A percentile compares a stretch with the other conserved stretches of the same genome.
Evolutionary conservation across 2,888 invertebrate genomes (phyloP).

Genomic region (Dasypolia templi): DNA sequence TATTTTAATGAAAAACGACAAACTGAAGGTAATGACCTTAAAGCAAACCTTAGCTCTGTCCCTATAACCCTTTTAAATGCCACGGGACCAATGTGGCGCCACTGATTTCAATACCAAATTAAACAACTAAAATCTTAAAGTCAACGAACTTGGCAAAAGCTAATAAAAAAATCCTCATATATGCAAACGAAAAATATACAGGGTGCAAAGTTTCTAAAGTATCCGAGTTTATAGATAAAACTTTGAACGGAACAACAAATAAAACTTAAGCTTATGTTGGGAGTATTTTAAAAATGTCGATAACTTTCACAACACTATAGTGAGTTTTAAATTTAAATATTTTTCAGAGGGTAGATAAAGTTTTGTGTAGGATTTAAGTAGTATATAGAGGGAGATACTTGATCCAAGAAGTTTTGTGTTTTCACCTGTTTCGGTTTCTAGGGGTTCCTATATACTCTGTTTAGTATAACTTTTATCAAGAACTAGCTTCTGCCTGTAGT

Average conservation of each 20-base stretch:
- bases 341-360: constrained; percentile 48
- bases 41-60: no score
- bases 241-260: constrained; percentile 63
- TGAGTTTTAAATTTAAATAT: constrained; percentile 60
- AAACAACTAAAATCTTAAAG: constrained; percentile 7
- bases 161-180: constrained; percentile 45
- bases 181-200: constrained; percentile 62
- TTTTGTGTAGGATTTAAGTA: constrained; percentile 48
- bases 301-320: constrained; percentile 58
- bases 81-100: neutral
- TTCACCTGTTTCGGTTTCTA: constrained; percentile 19
- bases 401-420: constrained; percentile 20
- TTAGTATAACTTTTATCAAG: neutral
- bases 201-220: constrained; percentile 44
- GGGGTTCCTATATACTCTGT: neutral
- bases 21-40: no score
- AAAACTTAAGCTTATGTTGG: constrained; percentile 60
- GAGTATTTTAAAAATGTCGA: constrained; percentile 63
- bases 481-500: no score
- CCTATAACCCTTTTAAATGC: neutral
- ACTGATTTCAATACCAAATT: neutral
- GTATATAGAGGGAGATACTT: constrained; percentile 18
- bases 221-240: constrained; percentile 64
- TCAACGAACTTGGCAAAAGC: constrained; percentile 1
- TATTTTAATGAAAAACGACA: neutral